A percentile compares a stretch with the other conserved stretches of the same genome.
phyloP scores from a whole-genome alignment of 1,140 invertebrate genomes.

The Lasaia peninsularis region DNA sequence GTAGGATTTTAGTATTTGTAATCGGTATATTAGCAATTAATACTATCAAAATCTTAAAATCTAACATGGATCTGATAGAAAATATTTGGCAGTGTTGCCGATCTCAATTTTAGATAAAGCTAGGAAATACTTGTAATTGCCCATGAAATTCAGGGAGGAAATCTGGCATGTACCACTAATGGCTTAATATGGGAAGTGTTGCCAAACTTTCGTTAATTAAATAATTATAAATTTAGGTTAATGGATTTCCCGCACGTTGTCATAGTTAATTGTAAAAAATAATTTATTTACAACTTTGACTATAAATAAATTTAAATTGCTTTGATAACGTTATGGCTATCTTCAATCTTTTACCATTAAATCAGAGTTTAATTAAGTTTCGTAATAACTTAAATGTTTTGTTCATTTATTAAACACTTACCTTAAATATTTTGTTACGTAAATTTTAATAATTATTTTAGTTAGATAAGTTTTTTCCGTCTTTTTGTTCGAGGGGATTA shows the following conservation, averaged over 20 bases:
- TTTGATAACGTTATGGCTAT: too few relatives aligned
- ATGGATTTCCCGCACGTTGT: constrained; percentile 8
- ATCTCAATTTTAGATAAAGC: constrained; percentile 43
- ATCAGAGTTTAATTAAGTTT: too few relatives aligned
- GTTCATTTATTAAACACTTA: too few relatives aligned
- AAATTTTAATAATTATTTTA: too few relatives aligned
- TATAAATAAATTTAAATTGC: background rate
- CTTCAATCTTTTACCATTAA: too few relatives aligned
- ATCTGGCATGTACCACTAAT: constrained; percentile 22
- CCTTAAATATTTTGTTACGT: too few relatives aligned
- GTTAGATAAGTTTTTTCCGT: too few relatives aligned
- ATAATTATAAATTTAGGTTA: constrained; percentile 18
- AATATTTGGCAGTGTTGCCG: constrained; percentile 38
- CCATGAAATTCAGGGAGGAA: constrained; percentile 28
- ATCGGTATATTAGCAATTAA: background rate
- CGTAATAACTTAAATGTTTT: too few relatives aligned
- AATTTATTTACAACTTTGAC: background rate
- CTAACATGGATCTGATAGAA: constrained; percentile 21
- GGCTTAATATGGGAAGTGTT: constrained; percentile 18
- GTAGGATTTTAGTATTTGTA: background rate
- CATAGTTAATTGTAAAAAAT: constrained; percentile 8
- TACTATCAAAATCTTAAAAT: background rate
- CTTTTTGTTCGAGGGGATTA: too few relatives aligned
- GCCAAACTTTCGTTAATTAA: constrained; percentile 21
- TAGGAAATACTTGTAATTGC: constrained; percentile 43